phyloP scores from a whole-genome alignment of 2,113 vertebrate genomes.

The Halichoeres trimaculatus region DNA sequence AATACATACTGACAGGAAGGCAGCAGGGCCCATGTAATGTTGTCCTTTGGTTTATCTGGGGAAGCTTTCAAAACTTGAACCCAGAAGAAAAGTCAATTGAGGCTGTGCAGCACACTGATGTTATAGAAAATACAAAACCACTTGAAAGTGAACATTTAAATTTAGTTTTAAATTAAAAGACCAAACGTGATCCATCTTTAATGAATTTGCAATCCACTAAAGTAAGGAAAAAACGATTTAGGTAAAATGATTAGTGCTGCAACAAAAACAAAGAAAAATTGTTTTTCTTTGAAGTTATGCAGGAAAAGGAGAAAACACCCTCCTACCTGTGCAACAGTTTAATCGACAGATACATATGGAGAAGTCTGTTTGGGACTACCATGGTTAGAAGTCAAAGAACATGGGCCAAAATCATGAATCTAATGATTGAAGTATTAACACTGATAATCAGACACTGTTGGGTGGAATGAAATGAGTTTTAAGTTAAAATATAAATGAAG shows the following conservation, averaged over 20 bases:
- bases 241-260: slow-evolving; percentile 18
- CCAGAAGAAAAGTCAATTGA: slow-evolving; percentile 28
- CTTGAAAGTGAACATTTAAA: slow-evolving; percentile 16
- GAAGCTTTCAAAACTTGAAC: slow-evolving; percentile 44
- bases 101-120: slow-evolving; percentile 8
- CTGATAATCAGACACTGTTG: slow-evolving; percentile 54
- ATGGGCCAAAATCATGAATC: not conserved
- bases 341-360: not conserved
- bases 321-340: slow-evolving; percentile 38
- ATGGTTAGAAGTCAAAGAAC: slow-evolving; percentile 7
- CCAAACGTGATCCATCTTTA: not conserved
- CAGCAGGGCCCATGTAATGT: slow-evolving; percentile 46
- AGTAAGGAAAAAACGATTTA: not conserved
- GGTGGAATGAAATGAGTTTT: slow-evolving; percentile 49
- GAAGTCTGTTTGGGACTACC: not conserved
- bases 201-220: not conserved
- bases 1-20: slow-evolving; percentile 50
- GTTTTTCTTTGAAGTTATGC: no score
- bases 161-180: not conserved
- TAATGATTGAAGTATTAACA: slow-evolving; percentile 46
- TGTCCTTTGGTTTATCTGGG: slow-evolving; percentile 79
- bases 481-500: slow-evolving; percentile 5
- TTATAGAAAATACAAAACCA: slow-evolving; percentile 1
- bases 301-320: no score
- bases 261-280: no score